Conservation (phyloP, 2,113 vertebrate genomes). For the Ictalurus punctatus region DNA sequence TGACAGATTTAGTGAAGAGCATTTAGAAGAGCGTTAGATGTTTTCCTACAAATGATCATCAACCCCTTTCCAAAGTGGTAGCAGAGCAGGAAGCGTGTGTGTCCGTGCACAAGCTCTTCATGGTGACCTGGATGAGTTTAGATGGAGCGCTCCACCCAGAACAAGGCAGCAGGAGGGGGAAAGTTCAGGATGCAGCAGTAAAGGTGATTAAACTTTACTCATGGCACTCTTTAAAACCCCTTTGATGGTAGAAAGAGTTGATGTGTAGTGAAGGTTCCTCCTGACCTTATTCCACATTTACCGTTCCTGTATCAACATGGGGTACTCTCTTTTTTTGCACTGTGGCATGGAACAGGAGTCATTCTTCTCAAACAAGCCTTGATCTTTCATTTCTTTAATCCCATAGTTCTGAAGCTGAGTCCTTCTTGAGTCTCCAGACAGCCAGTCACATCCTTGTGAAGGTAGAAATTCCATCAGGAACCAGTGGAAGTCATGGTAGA, state of each 20-base stretch:
- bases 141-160: background rate
- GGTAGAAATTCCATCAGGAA: background rate
- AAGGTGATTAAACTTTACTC: slow-evolving; percentile 29
- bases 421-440: background rate
- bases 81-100: slow-evolving; percentile 18
- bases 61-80: slow-evolving; percentile 1
- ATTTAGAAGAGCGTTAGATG: slow-evolving; percentile 10
- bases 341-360: background rate
- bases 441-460: background rate
- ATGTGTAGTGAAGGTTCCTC: background rate
- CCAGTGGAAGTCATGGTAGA: background rate
- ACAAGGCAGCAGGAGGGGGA: background rate
- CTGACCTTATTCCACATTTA: background rate
- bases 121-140: background rate
- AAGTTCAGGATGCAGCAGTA: slow-evolving; percentile 49
- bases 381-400: background rate
- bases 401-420: background rate
- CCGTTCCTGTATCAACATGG: background rate
- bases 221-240: background rate
- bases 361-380: background rate
- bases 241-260: background rate
- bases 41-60: background rate
- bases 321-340: background rate
- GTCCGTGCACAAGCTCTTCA: background rate
- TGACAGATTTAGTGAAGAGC: slow-evolving; percentile 31